phyloP scores from a whole-genome alignment of 2,113 vertebrate genomes.

The Xenopus laevis region DNA sequence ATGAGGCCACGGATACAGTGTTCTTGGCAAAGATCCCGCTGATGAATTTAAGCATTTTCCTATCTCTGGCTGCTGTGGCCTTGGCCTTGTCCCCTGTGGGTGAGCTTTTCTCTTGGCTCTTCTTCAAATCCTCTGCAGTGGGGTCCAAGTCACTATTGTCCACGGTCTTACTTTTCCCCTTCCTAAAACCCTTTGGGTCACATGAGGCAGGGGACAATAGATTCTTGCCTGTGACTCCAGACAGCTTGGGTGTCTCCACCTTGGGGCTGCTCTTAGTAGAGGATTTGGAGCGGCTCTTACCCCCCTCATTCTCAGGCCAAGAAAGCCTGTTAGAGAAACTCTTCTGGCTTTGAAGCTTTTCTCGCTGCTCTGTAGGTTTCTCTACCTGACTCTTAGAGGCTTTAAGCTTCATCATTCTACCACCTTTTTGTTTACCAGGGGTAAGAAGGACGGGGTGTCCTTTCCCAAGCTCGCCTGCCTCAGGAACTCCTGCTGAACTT shows the following conservation, averaged over 20 bases:
- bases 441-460: conserved; percentile 54
- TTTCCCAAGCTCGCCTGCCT: conserved; percentile 54
- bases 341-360: conserved; percentile 56
- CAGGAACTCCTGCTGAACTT: conserved; percentile 49
- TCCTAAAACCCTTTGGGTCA: conserved; percentile 60
- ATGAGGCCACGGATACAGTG: conserved; percentile 67
- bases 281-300: conserved; percentile 60
- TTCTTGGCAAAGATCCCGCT: conserved; percentile 95
- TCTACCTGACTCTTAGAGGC: conserved; percentile 60
- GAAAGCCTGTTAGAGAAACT: conserved; percentile 74
- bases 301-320: conserved; percentile 81
- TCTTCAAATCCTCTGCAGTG: conserved; percentile 69
- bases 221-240: conserved; percentile 49
- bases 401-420: conserved; percentile 63
- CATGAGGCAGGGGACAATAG: conserved; percentile 36
- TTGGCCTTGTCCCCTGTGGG: conserved; percentile 47
- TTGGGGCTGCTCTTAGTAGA: conserved; percentile 69
- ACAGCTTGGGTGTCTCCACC: conserved; percentile 65
- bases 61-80: conserved; percentile 72
- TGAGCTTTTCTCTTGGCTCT: conserved; percentile 57
- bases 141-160: conserved; percentile 90
- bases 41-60: conserved; percentile 95
- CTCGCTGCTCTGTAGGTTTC: conserved; percentile 18
- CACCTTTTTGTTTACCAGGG: conserved; percentile 56
- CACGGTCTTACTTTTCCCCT: conserved; percentile 89